A percentile compares a stretch with the other conserved stretches of the same genome.
phyloP scores from a whole-genome alignment of 30 jellyfish, hydroid and myxozoan genomes.

The Aurelia sp. region DNA sequence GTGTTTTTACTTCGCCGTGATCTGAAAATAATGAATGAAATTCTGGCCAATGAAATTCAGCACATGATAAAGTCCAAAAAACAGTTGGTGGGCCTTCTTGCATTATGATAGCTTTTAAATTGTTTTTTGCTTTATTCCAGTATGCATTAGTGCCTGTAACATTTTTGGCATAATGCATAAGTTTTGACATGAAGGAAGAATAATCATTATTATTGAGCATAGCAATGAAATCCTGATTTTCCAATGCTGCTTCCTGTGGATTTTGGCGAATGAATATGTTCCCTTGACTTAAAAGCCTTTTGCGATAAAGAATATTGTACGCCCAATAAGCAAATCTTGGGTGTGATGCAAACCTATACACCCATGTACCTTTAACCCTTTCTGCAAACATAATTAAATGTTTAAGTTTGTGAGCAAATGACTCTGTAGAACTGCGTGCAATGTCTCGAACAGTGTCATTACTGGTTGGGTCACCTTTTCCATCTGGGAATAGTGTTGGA shows the following conservation, averaged over 20 bases:
- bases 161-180: constrained; percentile 1
- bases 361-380: neutral
- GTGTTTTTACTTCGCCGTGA: neutral
- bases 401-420: neutral
- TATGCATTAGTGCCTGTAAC: constrained; percentile 36
- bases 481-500: constrained; percentile 40
- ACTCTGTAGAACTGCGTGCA: constrained; percentile 15
- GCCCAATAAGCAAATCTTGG: constrained; percentile 17
- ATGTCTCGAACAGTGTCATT: constrained; percentile 11
- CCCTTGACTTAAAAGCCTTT: neutral
- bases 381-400: constrained; percentile 14
- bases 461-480: constrained; percentile 48
- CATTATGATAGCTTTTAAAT: constrained; percentile 11
- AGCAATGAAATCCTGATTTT: constrained; percentile 5
- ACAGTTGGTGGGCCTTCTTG: constrained; percentile 35
- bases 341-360: constrained; percentile 14
- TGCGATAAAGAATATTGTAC: neutral
- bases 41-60: neutral
- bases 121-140: constrained; percentile 21
- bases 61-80: constrained; percentile 18
- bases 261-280: neutral
- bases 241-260: constrained; percentile 9
- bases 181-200: neutral
- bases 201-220: neutral
- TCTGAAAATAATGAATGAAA: neutral